These are phyloP conservation scores for Paracentrotus lividus DNA, from an alignment of 53 echinoderm and acorn worm species.

Conservation along the genomic window DNA sequence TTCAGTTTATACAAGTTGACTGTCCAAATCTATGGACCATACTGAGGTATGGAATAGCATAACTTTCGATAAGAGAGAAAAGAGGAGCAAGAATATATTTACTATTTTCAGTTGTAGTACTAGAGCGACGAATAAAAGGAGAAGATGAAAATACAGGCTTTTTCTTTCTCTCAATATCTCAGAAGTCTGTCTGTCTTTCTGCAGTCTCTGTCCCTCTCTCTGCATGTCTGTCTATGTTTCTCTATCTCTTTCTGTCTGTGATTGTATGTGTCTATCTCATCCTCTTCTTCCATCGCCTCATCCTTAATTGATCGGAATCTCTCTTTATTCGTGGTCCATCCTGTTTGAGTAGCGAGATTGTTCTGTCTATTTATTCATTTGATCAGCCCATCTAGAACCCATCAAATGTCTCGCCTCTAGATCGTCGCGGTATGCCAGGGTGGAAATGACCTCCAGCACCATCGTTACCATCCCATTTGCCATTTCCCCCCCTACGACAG, in stretches of 20 bases:
- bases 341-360: background rate
- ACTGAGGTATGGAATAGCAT: no score
- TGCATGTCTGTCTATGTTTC: background rate
- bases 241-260: background rate
- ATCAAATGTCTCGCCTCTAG: background rate
- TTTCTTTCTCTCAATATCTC: background rate
- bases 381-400: background rate
- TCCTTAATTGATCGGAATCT: background rate
- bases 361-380: background rate
- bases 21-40: no score
- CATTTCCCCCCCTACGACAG: no score
- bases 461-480: no score
- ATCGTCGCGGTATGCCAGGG: background rate
- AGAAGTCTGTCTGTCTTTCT: background rate
- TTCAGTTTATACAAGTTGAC: no score
- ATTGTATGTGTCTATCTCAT: background rate
- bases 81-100: no score
- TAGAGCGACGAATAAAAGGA: no score
- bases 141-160: no score
- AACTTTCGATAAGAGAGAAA: background rate
- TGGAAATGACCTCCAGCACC: background rate
- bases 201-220: background rate
- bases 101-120: no score
- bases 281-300: background rate
- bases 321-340: background rate